Conservation (phyloP, 1,140 invertebrate species). For the Drosophila nigromelanica region DNA sequence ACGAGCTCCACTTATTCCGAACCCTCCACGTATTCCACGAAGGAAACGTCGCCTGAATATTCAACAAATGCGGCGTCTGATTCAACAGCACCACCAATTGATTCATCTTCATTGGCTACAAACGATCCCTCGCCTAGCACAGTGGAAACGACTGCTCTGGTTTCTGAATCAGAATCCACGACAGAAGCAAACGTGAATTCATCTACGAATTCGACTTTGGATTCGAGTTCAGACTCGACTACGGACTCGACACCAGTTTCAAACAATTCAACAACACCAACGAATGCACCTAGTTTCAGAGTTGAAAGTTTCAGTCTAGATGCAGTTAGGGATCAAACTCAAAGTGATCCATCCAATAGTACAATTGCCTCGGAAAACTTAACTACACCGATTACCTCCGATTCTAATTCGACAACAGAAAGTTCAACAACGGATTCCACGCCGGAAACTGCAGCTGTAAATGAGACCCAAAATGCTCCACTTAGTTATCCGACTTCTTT, state of each 20-base stretch:
- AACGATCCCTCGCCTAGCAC: background rate
- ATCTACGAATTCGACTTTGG: background rate
- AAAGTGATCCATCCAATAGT: background rate
- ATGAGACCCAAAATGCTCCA: background rate
- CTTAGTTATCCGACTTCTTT: too few relatives aligned
- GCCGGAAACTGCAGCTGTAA: background rate
- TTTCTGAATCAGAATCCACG: background rate
- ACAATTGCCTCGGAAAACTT: background rate
- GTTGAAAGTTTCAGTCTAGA: background rate
- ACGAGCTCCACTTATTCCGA: background rate
- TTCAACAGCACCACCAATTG: background rate
- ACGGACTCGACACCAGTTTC: background rate
- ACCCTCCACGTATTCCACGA: too few relatives aligned
- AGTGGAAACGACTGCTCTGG: background rate
- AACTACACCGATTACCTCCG: too few relatives aligned
- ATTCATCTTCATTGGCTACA: background rate
- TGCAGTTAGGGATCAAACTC: background rate
- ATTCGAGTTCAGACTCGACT: background rate
- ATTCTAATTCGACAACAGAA: too few relatives aligned
- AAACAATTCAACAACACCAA: background rate
- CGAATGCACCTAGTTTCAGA: background rate
- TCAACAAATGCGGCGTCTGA: background rate
- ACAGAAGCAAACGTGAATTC: conserved; percentile 8
- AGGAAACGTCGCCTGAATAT: background rate
- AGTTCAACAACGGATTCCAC: background rate